Evolutionary conservation across 1,140 invertebrate genomes (phyloP).

Genomic region (Homarus americanus): DNA sequence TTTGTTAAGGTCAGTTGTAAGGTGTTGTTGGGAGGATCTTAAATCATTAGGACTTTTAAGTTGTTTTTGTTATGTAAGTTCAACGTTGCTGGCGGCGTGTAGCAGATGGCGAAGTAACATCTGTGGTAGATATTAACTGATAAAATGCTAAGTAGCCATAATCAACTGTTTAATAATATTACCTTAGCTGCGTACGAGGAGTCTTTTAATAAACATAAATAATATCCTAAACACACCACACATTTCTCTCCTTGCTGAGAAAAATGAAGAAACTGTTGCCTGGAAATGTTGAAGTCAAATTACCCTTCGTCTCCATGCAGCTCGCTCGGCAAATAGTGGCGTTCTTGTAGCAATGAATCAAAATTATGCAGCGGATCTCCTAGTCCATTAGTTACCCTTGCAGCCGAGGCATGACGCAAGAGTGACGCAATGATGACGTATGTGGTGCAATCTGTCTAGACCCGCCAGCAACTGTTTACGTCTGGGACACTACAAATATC

Average conservation of each 20-base stretch:
- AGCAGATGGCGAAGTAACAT: no score
- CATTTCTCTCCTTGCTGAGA: background rate
- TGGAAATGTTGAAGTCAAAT: slow-evolving; percentile 20
- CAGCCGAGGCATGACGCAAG: background rate
- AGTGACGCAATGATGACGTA: slow-evolving; percentile 26
- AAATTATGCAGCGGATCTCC: background rate
- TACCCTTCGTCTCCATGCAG: background rate
- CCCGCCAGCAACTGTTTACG: background rate
- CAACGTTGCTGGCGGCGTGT: no score
- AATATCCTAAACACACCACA: no score
- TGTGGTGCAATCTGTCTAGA: slow-evolving; percentile 21
- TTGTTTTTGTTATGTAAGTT: no score
- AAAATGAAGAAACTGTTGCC: background rate
- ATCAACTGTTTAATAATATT: no score
- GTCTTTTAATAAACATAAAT: no score
- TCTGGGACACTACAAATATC: background rate
- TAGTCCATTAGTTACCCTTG: slow-evolving; percentile 14
- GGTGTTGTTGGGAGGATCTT: no score
- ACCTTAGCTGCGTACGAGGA: no score
- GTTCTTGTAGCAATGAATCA: slow-evolving; percentile 23
- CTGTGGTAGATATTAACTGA: no score
- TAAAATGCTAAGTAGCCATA: no score
- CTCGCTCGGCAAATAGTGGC: slow-evolving; percentile 11
- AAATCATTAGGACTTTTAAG: no score
- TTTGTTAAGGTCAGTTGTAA: no score